Base-by-base conservation (phyloP, 2,113 vertebrate species). In the Etheostoma cragini region DNA sequence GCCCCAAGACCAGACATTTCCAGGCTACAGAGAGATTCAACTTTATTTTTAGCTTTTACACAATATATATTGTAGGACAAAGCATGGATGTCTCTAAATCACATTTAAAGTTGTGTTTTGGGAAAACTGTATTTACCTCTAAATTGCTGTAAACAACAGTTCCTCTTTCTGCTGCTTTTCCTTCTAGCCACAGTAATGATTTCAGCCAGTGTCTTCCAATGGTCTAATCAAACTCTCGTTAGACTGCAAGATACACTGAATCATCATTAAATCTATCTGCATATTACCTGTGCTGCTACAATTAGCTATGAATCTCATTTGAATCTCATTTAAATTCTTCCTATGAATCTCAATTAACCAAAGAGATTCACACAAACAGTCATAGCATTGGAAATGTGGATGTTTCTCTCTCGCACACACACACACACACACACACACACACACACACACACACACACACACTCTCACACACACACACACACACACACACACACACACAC, bases 261-360 rank as follows among this genome's bases (percentile, higher is more conserved):
- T 92, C 89, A 92, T 90, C 90, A 86, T 90, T 91, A 89, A 83
- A 91, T 86, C 81, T 82, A 91, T 93, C 84, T 91, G 84, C 90
- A 87, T 92, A 87, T 89, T 92, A 94, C 92, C 93, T 93, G 91
- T 77, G 72, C 78, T 82, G 86, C 86, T 86, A 89, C 87, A 89
- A 88, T 89, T 92, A 88, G 91, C 91, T 81, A 75, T 85, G 91
- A 90, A 92, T 93, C 90, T 93, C 87, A 92, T 92, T 93, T 91
- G 87, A 92, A 92, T 92, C 90, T 93, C 78, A 93, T 93, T 93
- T 78, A 82, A 82, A 88, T 87, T 89, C 77, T 83, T 91, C 85
- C 71, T 88, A 91, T 89, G 92, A 91, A 94, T 94, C 90, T 90
- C 90, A 93, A 89, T 93, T 91, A 92, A 90, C 90, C 66, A 58